phyloP scores from a whole-genome alignment of 2,888 invertebrate species.

The Labia minor region DNA sequence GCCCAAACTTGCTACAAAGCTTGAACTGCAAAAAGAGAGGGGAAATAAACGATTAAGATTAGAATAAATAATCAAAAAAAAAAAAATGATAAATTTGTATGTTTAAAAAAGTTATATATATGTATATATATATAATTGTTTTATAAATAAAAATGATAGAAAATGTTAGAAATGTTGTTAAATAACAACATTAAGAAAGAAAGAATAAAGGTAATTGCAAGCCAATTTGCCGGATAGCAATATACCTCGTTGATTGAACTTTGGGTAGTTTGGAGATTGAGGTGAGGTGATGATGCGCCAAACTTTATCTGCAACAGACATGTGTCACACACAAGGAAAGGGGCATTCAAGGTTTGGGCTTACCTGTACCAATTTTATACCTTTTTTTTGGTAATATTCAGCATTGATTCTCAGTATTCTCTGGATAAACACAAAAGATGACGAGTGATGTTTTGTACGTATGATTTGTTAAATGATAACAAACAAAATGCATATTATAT shows the following conservation, averaged over 20 bases:
- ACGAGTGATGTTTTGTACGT: neutral
- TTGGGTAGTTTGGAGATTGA: slow-evolving; percentile 18
- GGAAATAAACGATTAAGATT: slow-evolving; percentile 14
- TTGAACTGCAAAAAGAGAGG: slow-evolving; percentile 52
- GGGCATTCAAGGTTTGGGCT: neutral
- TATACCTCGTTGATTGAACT: slow-evolving; percentile 20
- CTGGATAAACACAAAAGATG: neutral
- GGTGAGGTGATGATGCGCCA: slow-evolving; percentile 1
- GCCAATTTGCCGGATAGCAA: slow-evolving; percentile 15
- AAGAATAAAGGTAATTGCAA: slow-evolving; percentile 16
- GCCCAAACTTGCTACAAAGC: slow-evolving; percentile 81
- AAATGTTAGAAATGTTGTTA: neutral
- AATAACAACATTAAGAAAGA: neutral
- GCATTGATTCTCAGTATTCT: neutral
- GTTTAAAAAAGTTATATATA: too few relatives aligned
- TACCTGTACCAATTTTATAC: neutral
- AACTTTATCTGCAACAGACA: slow-evolving; percentile 22
- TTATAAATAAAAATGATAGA: slow-evolving; percentile 14
- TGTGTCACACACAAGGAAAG: slow-evolving; percentile 15
- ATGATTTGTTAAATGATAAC: neutral
- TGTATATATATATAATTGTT: too few relatives aligned
- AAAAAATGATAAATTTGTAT: neutral
- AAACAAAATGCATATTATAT: neutral
- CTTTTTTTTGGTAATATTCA: neutral
- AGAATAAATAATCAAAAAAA: slow-evolving; percentile 15